phyloP scores from a whole-genome alignment of 1,140 invertebrate species.

The Drosophila serrata region DNA sequence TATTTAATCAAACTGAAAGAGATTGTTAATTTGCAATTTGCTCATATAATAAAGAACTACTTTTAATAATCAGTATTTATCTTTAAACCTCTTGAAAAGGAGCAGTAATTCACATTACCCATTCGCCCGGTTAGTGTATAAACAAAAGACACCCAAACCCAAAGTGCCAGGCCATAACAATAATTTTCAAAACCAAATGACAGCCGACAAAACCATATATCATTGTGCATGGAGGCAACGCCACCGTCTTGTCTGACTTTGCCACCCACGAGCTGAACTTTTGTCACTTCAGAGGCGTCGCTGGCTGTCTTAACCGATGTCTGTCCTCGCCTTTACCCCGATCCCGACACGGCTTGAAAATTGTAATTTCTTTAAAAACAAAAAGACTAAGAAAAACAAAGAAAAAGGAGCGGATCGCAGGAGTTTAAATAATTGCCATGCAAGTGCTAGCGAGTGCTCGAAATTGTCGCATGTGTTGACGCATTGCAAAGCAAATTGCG shows the following conservation, averaged over 20 bases:
- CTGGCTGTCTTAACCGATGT: slow-evolving; percentile 72
- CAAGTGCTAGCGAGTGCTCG: slow-evolving; percentile 53
- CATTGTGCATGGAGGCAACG: slow-evolving; percentile 68
- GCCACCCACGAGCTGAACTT: slow-evolving; percentile 82
- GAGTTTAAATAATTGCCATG: slow-evolving; percentile 70
- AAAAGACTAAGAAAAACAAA: neutral
- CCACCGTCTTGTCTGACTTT: slow-evolving; percentile 68
- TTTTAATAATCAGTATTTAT: neutral
- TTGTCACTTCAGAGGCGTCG: slow-evolving; percentile 78
- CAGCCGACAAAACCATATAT: slow-evolving; percentile 81
- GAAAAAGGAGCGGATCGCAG: slow-evolving; percentile 5
- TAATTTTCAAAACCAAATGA: slow-evolving; percentile 82
- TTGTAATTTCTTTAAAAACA: slow-evolving; percentile 64
- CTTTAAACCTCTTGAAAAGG: neutral
- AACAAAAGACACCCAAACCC: slow-evolving; percentile 50
- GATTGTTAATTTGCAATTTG: too few species aligned
- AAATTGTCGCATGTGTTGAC: slow-evolving; percentile 77
- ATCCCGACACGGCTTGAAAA: slow-evolving; percentile 23
- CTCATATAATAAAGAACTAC: too few species aligned
- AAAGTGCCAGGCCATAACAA: slow-evolving; percentile 75
- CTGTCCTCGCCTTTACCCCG: slow-evolving; percentile 33
- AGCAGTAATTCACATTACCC: neutral
- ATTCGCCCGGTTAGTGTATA: slow-evolving; percentile 12
- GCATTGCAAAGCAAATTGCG: slow-evolving; percentile 77
- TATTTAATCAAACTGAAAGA: neutral